Evolutionary conservation across 2,888 invertebrate species (phyloP).

Genomic region (Trachelus tabidus): DNA sequence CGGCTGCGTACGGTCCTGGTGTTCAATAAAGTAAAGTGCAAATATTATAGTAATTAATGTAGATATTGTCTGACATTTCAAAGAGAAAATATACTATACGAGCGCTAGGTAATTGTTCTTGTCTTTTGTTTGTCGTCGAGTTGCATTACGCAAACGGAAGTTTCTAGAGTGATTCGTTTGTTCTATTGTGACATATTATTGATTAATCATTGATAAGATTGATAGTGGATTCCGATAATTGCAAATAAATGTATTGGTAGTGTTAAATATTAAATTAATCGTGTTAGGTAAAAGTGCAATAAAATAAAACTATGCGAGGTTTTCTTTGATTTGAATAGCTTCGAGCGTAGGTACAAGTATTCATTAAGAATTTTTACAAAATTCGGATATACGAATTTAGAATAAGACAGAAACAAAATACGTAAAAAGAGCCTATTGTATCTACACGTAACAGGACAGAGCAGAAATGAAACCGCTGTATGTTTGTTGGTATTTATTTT

Average conservation of each 20-base stretch:
- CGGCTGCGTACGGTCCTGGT: background rate
- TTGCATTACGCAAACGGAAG: background rate
- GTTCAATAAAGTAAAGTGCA: slow-evolving; percentile 5
- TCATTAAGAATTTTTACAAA: background rate
- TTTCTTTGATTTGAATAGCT: background rate
- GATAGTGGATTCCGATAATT: background rate
- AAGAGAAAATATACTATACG: background rate
- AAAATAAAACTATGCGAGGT: background rate
- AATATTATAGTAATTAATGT: slow-evolving; percentile 3
- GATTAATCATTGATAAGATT: background rate
- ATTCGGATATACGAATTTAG: background rate
- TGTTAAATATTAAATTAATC: background rate
- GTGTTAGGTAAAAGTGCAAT: background rate
- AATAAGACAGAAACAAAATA: background rate
- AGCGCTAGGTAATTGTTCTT: background rate
- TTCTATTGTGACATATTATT: background rate
- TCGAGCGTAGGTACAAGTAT: background rate
- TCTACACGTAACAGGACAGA: slow-evolving; percentile 17
- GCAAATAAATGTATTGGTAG: background rate
- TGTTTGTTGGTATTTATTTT: slow-evolving; percentile 12
- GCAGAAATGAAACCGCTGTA: slow-evolving; percentile 1
- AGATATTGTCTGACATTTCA: background rate
- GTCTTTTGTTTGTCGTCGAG: background rate
- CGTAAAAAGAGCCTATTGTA: background rate
- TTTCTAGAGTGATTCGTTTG: background rate